Evolutionary conservation across 1,140 invertebrate genomes (phyloP), one percentile per base, ranked within the genome.

Genomic region (Gonatopus flavifemur): DNA sequence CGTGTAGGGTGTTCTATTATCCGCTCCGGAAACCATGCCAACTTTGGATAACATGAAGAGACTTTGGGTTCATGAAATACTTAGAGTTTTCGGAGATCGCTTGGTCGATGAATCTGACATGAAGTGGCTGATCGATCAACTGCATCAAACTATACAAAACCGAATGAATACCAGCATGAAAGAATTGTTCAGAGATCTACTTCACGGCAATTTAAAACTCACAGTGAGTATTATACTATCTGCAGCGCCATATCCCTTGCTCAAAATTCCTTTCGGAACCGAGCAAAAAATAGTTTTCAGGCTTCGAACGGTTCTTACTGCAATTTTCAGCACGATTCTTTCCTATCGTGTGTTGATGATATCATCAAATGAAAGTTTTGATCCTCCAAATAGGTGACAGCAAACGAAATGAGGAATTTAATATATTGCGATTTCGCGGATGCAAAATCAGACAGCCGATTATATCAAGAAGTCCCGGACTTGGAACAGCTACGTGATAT

Each of bases 341-440:
- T n/a, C n/a, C n/a, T n/a, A n/a, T n/a, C n/a, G n/a, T n/a, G n/a
- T n/a, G n/a, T n/a, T n/a, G n/a, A n/a, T n/a, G n/a, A n/a, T n/a
- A n/a, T n/a, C n/a, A n/a, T n/a, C n/a, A n/a, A n/a, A n/a, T n/a
- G n/a, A n/a, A n/a, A n/a, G n/a, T n/a, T n/a, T n/a, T n/a, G n/a
- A n/a, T n/a, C n/a, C n/a, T n/a, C n/a, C n/a, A n/a, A n/a, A n/a
- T n/a, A 86, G 84, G 81, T 92, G 31, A 86, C 84, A 3, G 90
- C 93, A 65, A 77, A 82, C 33, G 89, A 96, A 72, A 77, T 97
- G 12, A 82, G 94, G 44, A 89, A 88, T 57, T 80, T 98, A 31
- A 86, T 98, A 22, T 98, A 91, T 71, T 98, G 96, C 76, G 94
- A 98, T 73, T 98, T 98, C 74, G 85, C 86, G 1, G 95, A 98